Evolutionary conservation across 2,888 invertebrate species (phyloP).

Genomic region (Slavum lentiscoides): DNA sequence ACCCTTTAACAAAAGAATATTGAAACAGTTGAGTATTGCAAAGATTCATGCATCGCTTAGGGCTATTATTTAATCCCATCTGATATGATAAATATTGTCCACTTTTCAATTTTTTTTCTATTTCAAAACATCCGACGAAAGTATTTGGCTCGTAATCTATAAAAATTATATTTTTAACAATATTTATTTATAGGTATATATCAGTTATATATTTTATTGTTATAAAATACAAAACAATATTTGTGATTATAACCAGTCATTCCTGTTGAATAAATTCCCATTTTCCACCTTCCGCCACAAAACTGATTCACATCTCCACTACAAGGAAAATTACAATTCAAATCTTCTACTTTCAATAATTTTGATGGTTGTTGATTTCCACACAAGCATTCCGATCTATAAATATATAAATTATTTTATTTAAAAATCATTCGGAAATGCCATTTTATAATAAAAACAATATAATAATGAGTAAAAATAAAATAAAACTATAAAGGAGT

Average conservation of each 20-base stretch:
- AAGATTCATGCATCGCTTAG: constrained; percentile 25
- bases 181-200: too few species aligned
- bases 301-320: constrained; percentile 24
- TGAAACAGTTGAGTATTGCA: not conserved
- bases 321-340: constrained; percentile 25
- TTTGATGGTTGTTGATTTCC: constrained; percentile 32
- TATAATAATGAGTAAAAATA: not conserved
- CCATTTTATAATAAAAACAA: not conserved
- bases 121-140: not conserved
- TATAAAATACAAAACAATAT: not conserved
- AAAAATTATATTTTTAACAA: not conserved
- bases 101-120: not conserved
- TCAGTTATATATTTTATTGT: not conserved
- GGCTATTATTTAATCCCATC: constrained; percentile 34
- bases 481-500: too few species aligned
- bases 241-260: not conserved
- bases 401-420: not conserved
- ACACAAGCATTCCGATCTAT: not conserved
- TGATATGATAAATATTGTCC: not conserved
- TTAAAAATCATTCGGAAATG: not conserved
- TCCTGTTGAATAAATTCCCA: constrained; percentile 55
- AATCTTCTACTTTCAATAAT: constrained; percentile 42
- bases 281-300: constrained; percentile 56
- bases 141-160: not conserved
- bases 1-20: constrained; percentile 18